Evolutionary conservation across 2,113 vertebrate genomes (phyloP).

Genomic region (Osmerus mordax): DNA sequence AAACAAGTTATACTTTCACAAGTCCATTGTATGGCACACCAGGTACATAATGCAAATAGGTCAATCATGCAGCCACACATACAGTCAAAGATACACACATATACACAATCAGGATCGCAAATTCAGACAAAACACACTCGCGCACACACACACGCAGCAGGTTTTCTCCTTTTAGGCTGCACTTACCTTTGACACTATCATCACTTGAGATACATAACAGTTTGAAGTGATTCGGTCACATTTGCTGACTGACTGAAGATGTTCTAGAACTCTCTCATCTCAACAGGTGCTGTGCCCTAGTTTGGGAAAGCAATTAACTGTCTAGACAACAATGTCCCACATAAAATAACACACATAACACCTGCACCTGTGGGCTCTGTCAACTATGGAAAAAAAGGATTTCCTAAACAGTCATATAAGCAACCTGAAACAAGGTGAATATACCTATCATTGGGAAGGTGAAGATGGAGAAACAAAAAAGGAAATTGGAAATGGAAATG

Average conservation of each 20-base stretch:
- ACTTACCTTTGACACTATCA: constrained; percentile 67
- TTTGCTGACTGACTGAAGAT: constrained; percentile 13
- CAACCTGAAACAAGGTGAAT: constrained; percentile 39
- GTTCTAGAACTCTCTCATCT: not conserved
- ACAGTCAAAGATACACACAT: constrained; percentile 4
- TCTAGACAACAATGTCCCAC: constrained; percentile 40
- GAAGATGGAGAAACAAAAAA: constrained; percentile 14
- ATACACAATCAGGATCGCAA: not conserved
- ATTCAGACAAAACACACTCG: not conserved
- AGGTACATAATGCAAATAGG: not conserved
- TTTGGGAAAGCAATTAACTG: constrained; percentile 55
- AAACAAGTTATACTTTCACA: too few species aligned
- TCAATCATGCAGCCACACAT: not conserved
- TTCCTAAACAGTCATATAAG: constrained; percentile 28
- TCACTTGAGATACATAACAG: constrained; percentile 51
- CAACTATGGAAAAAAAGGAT: constrained; percentile 28
- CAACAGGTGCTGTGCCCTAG: constrained; percentile 16
- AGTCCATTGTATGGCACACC: too few species aligned
- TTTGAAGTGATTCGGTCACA: constrained; percentile 56
- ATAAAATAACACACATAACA: constrained; percentile 37
- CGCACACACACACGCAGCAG: constrained; percentile 34
- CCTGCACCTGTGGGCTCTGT: constrained; percentile 48
- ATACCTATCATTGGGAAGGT: constrained; percentile 33
- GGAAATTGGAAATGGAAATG: constrained; percentile 29
- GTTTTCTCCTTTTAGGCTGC: constrained; percentile 46